Conservation (phyloP, 1,140 invertebrate genomes). For the Ctenoplectra terminalis region DNA sequence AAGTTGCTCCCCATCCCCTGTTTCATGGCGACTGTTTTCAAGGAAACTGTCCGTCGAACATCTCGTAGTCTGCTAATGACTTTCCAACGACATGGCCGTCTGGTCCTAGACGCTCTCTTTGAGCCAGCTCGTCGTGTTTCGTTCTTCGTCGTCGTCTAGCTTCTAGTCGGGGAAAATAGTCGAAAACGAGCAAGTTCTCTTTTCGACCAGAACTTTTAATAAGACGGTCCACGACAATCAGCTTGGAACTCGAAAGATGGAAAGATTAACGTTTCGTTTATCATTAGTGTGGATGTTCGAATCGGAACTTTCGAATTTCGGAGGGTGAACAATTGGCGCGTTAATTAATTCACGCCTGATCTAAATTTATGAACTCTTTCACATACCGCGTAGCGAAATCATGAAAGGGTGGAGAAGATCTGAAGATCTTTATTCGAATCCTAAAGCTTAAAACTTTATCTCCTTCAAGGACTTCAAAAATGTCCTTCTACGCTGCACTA, state of each 20-base stretch:
- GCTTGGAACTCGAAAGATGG: neutral
- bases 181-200: constrained; percentile 22
- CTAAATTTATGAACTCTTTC: no score
- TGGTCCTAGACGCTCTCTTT: constrained; percentile 4
- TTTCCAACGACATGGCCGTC: constrained; percentile 36
- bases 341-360: neutral
- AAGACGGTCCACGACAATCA: constrained; percentile 1
- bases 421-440: no score
- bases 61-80: constrained; percentile 55
- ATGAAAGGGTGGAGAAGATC: no score
- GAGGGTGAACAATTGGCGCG: no score
- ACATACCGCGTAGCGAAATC: no score
- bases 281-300: neutral
- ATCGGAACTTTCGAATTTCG: neutral
- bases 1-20: constrained; percentile 19
- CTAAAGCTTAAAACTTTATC: no score
- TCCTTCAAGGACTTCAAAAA: no score
- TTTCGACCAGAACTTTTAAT: constrained; percentile 40
- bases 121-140: constrained; percentile 11
- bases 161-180: neutral
- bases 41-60: constrained; percentile 35
- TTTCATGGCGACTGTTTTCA: constrained; percentile 22
- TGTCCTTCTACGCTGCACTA: no score
- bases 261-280: constrained; percentile 7
- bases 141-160: neutral